phyloP scores from a whole-genome alignment of 2,888 invertebrate species.

The Trichogramma evanescens region DNA sequence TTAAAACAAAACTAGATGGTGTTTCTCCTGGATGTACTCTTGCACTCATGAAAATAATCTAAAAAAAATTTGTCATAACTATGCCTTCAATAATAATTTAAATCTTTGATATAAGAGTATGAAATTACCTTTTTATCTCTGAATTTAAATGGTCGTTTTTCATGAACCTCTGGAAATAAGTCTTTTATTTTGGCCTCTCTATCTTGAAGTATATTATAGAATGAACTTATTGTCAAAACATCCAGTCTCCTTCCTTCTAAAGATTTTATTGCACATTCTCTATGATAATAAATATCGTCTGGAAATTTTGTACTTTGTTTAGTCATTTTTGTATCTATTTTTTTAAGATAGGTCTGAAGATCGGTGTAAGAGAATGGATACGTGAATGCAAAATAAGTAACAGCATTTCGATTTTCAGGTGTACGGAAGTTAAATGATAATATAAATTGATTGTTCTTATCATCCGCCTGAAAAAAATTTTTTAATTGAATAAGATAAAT shows the following conservation, averaged over 20 bases:
- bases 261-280: conserved; percentile 74
- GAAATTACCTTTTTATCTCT: conserved; percentile 64
- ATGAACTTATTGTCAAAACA: conserved; percentile 75
- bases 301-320: conserved; percentile 32
- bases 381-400: conserved; percentile 83
- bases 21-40: conserved; percentile 91
- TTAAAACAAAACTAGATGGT: conserved; percentile 83
- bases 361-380: conserved; percentile 84
- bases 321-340: conserved; percentile 60
- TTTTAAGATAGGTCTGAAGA: conserved; percentile 64
- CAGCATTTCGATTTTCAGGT: conserved; percentile 63
- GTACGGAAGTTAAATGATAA: conserved; percentile 68
- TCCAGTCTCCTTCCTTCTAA: conserved; percentile 73
- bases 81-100: background rate
- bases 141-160: conserved; percentile 68
- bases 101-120: background rate
- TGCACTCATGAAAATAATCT: conserved; percentile 80
- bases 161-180: conserved; percentile 64
- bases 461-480: conserved; percentile 52
- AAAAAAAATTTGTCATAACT: conserved; percentile 18
- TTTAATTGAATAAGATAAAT: background rate
- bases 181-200: conserved; percentile 66
- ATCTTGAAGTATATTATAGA: conserved; percentile 66
- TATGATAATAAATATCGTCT: conserved; percentile 76
- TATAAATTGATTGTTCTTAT: conserved; percentile 62